phyloP scores from a whole-genome alignment of 2,113 vertebrate species.

The Passerina amoena region DNA sequence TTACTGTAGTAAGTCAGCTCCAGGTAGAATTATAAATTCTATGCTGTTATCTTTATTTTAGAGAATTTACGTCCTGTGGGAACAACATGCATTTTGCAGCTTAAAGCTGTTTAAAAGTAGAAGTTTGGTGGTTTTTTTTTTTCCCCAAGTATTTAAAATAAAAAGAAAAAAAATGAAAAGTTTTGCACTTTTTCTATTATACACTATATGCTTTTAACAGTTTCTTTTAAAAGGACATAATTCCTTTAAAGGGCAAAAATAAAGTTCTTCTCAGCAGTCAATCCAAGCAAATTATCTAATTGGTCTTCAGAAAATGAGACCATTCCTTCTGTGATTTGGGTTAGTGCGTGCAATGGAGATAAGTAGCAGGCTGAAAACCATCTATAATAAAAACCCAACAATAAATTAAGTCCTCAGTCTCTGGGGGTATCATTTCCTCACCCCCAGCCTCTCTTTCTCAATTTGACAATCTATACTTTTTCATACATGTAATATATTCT shows the following conservation, averaged over 20 bases:
- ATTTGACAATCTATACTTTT: background rate
- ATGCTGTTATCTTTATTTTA: background rate
- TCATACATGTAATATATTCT: background rate
- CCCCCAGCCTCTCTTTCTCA: background rate
- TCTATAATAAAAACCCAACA: background rate
- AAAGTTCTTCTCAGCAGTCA: background rate
- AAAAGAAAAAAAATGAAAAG: background rate
- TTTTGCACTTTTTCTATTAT: background rate
- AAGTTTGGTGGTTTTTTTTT: accelerated
- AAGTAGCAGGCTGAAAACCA: background rate
- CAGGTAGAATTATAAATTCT: background rate
- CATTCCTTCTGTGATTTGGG: background rate
- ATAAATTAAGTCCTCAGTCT: background rate
- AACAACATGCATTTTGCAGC: background rate
- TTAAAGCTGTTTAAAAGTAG: background rate
- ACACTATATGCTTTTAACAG: background rate
- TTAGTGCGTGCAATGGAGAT: background rate
- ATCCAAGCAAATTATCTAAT: background rate
- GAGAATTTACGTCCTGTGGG: background rate
- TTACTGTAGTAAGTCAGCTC: background rate
- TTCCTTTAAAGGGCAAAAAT: background rate
- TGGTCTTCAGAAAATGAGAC: background rate
- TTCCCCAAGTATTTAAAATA: background rate
- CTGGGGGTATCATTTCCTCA: accelerated
- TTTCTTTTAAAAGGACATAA: background rate